phyloP scores from a whole-genome alignment of 2,797 vertebrate genomes.

The Pseudochromis fuscus region DNA sequence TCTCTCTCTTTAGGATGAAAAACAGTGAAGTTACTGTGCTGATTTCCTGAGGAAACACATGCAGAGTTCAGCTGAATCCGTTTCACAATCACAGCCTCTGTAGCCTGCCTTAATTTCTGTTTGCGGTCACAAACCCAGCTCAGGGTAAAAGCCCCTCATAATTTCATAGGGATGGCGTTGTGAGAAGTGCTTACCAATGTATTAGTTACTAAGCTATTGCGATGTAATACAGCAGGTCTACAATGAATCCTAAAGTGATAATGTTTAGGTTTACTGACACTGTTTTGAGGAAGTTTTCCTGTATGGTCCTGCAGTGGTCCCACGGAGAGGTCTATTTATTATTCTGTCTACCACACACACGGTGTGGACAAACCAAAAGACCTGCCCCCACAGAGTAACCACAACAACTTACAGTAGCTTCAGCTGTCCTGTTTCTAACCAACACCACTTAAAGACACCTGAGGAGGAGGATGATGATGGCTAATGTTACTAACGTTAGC shows the following conservation, averaged over 20 bases:
- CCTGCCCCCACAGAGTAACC: too few species aligned
- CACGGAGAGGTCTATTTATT: too few species aligned
- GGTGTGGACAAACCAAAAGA: too few species aligned
- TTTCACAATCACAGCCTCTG: constrained; percentile 17
- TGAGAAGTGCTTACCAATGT: neutral
- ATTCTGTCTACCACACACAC: too few species aligned
- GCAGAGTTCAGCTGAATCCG: neutral
- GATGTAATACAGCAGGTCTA: neutral
- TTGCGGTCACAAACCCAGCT: neutral
- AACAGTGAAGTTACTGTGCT: neutral
- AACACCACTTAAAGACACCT: neutral
- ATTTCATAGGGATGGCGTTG: neutral
- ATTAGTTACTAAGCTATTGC: neutral
- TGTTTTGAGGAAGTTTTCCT: too few species aligned
- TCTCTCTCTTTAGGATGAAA: constrained; percentile 9
- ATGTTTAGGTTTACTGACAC: too few species aligned
- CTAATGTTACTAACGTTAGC: neutral
- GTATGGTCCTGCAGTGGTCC: too few species aligned
- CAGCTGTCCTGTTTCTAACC: neutral
- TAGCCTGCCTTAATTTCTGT: neutral
- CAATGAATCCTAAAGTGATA: neutral
- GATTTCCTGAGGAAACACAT: constrained; percentile 13
- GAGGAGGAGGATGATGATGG: neutral
- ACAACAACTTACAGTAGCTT: too few species aligned
- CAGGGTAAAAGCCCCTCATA: too few species aligned